Percentiles rank a stretch among this genome's conserved stretches.
phyloP scores from a whole-genome alignment of 2,888 invertebrate genomes.

The Leptura quadrifasciata region DNA sequence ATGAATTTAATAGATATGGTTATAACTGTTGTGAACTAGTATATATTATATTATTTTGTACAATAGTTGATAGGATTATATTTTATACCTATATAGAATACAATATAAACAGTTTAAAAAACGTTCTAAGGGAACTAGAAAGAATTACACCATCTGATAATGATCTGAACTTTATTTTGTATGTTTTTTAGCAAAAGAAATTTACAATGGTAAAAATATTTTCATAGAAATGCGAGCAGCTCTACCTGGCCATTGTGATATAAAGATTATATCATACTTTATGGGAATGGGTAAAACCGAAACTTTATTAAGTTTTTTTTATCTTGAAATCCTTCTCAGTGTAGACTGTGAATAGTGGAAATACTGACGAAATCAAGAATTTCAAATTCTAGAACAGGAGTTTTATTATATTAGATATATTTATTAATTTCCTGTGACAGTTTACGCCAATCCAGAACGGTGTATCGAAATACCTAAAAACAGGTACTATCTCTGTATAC shows the following conservation, averaged over 20 bases:
- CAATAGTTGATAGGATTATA: slow-evolving; percentile 30
- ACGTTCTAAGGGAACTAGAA: not conserved
- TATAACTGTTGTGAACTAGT: not conserved
- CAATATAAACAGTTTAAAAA: slow-evolving; percentile 24
- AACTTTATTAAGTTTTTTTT: not conserved
- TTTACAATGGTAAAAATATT: slow-evolving; percentile 20
- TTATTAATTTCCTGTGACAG: too few species aligned
- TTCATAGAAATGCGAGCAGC: slow-evolving; percentile 14
- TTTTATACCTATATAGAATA: slow-evolving; percentile 17
- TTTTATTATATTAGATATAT: too few species aligned
- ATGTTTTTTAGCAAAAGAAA: slow-evolving; percentile 22
- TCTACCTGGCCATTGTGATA: slow-evolving; percentile 22
- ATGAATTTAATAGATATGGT: not conserved
- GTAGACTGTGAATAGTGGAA: not conserved
- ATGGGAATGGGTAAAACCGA: slow-evolving; percentile 5
- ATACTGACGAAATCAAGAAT: not conserved
- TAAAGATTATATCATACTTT: slow-evolving; percentile 25
- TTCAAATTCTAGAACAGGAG: not conserved
- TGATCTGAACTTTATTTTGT: slow-evolving; percentile 24
- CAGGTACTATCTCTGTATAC: too few species aligned
- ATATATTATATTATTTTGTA: not conserved
- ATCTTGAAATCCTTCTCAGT: not conserved
- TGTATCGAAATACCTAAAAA: too few species aligned
- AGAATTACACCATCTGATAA: slow-evolving; percentile 23
- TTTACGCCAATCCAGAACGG: too few species aligned